phyloP scores from a whole-genome alignment of 2,797 vertebrate species.

The Takifugu ocellatus region DNA sequence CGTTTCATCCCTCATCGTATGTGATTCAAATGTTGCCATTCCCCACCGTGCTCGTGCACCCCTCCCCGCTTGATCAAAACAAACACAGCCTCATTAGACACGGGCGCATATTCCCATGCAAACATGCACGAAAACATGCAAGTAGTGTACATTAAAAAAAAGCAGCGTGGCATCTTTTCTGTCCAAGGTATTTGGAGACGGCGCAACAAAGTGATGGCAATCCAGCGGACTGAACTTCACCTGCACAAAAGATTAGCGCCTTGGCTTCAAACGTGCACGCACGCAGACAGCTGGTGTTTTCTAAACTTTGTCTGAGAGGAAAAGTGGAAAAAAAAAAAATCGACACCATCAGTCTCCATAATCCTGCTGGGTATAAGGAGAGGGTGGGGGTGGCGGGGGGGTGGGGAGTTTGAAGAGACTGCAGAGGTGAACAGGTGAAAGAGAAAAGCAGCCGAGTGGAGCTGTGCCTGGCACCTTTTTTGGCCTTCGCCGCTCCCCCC shows the following conservation, averaged over 20 bases:
- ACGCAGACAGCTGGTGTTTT: slow-evolving; percentile 52
- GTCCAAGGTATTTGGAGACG: too few relatives aligned
- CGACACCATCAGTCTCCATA: slow-evolving; percentile 50
- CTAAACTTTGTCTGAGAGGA: slow-evolving; percentile 60
- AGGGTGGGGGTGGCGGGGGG: slow-evolving; percentile 50
- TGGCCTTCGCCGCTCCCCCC: slow-evolving; percentile 61
- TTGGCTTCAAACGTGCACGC: slow-evolving; percentile 49
- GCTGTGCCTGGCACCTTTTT: slow-evolving; percentile 64
- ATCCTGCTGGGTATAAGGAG: slow-evolving; percentile 66
- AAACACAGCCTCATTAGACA: slow-evolving; percentile 78
- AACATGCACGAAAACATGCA: slow-evolving; percentile 24
- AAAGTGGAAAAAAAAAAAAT: slow-evolving; percentile 26
- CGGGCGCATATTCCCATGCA: slow-evolving; percentile 7
- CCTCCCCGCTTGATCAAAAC: slow-evolving; percentile 54
- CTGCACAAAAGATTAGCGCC: slow-evolving; percentile 38
- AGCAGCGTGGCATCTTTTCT: neutral
- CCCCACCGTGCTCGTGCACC: slow-evolving; percentile 56
- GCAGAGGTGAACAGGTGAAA: slow-evolving; percentile 68
- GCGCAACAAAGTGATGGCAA: too few relatives aligned
- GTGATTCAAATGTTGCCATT: slow-evolving; percentile 67
- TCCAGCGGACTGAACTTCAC: slow-evolving; percentile 14
- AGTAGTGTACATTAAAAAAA: slow-evolving; percentile 8
- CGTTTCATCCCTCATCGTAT: slow-evolving; percentile 68
- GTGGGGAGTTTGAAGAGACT: slow-evolving; percentile 61
- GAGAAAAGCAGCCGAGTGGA: slow-evolving; percentile 65